phyloP scores from a whole-genome alignment of 1,140 invertebrate species.

The Ectropis grisescens region DNA sequence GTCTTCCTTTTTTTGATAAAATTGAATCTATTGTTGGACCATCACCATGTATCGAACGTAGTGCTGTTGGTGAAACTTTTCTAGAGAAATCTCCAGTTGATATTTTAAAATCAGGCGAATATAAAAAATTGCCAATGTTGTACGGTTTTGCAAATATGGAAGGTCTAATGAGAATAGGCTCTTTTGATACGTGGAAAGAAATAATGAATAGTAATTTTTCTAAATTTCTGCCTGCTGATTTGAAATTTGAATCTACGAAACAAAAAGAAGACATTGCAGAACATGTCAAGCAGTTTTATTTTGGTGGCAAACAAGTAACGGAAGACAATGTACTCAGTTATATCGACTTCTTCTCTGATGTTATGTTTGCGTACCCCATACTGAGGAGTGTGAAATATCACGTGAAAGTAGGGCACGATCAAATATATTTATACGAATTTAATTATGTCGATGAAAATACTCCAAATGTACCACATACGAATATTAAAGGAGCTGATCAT shows the following conservation, averaged over 20 bases:
- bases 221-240: conserved; percentile 16
- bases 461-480: conserved; percentile 6
- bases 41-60: conserved; percentile 15
- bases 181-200: conserved; percentile 2
- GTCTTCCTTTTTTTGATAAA: conserved; percentile 1
- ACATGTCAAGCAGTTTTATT: conserved; percentile 17
- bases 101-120: conserved; percentile 1
- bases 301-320: conserved; percentile 8
- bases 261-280: conserved; percentile 12
- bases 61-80: conserved; percentile 7
- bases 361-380: conserved; percentile 9
- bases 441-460: conserved; percentile 7
- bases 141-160: conserved; percentile 14
- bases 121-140: conserved; percentile 3
- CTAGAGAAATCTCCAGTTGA: conserved; percentile 10
- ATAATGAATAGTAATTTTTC: conserved; percentile 19
- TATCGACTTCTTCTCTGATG: conserved; percentile 17
- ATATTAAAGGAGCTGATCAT: conserved; percentile 14
- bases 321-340: conserved; percentile 7
- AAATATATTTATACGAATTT: conserved; percentile 21
- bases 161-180: conserved; percentile 13
- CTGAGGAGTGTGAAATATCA: conserved; percentile 8
- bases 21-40: conserved; percentile 14
- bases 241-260: conserved; percentile 10
- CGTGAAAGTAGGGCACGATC: conserved; percentile 8